phyloP scores from a whole-genome alignment of 2,888 invertebrate genomes.

The Pristionchus japonicus region DNA sequence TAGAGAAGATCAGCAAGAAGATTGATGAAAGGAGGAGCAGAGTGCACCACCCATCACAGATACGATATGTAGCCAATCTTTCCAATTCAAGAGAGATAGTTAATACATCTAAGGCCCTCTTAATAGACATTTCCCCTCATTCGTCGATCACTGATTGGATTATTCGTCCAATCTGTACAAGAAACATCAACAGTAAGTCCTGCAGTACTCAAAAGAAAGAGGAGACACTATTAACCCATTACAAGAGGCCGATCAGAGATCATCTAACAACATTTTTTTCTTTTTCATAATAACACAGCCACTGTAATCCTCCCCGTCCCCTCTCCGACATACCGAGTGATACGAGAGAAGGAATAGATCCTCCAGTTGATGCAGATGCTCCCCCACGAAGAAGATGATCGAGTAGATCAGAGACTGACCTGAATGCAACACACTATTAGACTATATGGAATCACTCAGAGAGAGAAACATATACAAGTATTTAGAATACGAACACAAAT shows the following conservation, averaged over 20 bases:
- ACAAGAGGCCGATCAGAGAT: not conserved
- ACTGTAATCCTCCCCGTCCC: not conserved
- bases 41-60: not conserved
- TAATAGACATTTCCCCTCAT: not conserved
- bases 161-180: not conserved
- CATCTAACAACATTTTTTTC: not conserved
- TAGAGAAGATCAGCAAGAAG: not conserved
- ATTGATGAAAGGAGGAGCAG: not conserved
- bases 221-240: not conserved
- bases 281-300: not conserved
- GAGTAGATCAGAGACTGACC: constrained; percentile 39
- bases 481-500: too few relatives aligned
- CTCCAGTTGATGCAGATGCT: constrained; percentile 19
- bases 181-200: constrained; percentile 5
- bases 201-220: not conserved
- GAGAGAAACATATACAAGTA: too few relatives aligned
- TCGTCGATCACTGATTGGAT: constrained; percentile 6
- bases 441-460: too few relatives aligned
- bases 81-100: too few relatives aligned
- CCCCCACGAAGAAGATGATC: constrained; percentile 39
- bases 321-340: not conserved
- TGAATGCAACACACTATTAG: not conserved
- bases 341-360: not conserved
- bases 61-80: not conserved
- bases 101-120: not conserved